These are phyloP conservation scores for Nesogale talazaci DNA, from an alignment of 2,113 vertebrate genomes.

Conservation along the genomic window DNA sequence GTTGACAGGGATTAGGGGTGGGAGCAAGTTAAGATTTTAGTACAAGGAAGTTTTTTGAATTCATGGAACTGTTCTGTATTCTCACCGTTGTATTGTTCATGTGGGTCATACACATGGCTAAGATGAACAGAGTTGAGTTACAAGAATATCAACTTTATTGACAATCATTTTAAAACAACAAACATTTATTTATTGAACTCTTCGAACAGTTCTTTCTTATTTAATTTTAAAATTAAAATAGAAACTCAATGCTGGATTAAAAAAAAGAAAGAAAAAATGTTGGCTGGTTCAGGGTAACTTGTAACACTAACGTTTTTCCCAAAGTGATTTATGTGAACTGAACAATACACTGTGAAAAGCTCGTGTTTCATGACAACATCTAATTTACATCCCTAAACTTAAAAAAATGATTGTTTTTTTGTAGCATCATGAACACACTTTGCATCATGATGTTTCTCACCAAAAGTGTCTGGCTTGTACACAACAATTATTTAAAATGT, in stretches of 20 bases:
- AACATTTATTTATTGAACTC: no score
- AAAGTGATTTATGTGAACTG: neutral
- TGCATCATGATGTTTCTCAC: neutral
- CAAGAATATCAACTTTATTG: neutral
- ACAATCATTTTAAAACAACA: neutral
- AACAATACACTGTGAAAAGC: conserved; percentile 7
- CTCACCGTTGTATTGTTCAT: neutral
- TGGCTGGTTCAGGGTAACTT: neutral
- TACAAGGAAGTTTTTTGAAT: neutral
- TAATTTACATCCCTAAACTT: conserved; percentile 38
- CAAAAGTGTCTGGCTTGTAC: conserved; percentile 19
- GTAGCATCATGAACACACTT: neutral
- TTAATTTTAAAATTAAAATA: neutral
- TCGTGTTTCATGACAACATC: neutral
- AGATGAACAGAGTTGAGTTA: neutral
- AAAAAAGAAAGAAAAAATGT: neutral
- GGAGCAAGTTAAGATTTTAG: neutral
- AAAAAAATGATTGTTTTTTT: conserved; percentile 38
- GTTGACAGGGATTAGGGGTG: neutral
- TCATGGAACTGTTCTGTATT: neutral
- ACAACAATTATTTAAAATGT: conserved; percentile 31
- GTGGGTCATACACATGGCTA: neutral
- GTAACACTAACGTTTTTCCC: neutral
- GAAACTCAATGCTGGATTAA: neutral
- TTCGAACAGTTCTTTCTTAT: neutral